Evolutionary conservation across 2,797 vertebrate species (phyloP).

Genomic region (Geotrypetes seraphini): DNA sequence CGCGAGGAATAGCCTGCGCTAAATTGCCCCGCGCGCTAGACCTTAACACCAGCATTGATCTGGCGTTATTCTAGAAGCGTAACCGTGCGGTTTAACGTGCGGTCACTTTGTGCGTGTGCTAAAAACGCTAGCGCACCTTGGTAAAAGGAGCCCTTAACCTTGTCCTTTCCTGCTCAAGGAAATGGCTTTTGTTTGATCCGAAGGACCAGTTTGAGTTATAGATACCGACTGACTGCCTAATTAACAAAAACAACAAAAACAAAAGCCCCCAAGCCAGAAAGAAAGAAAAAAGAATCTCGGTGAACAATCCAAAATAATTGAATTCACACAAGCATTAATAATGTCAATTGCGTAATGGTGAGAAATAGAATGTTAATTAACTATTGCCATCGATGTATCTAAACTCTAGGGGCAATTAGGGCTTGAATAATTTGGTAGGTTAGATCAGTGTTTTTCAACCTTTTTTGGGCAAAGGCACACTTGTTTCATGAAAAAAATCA

Average conservation of each 20-base stretch:
- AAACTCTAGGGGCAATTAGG: constrained; percentile 5
- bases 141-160: too few species aligned
- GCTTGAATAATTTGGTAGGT: constrained; percentile 1
- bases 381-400: too few species aligned
- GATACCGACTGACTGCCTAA: constrained; percentile 1
- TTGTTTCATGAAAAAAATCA: too few species aligned
- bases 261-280: constrained; percentile 17
- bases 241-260: constrained; percentile 21
- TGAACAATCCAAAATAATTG: constrained; percentile 22
- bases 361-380: constrained; percentile 2
- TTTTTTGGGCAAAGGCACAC: too few species aligned
- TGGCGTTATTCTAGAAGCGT: too few species aligned
- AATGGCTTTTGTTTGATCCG: background rate
- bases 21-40: too few species aligned
- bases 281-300: background rate
- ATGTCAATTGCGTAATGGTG: background rate
- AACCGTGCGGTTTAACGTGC: too few species aligned
- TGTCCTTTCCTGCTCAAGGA: constrained; percentile 2
- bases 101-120: too few species aligned
- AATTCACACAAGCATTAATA: constrained; percentile 13
- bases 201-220: constrained; percentile 4
- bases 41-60: too few species aligned
- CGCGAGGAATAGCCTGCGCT: too few species aligned
- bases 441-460: too few species aligned
- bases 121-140: too few species aligned